Evolutionary conservation across 2,797 vertebrate species (phyloP).

Genomic region (Calcarius lapponicus): DNA sequence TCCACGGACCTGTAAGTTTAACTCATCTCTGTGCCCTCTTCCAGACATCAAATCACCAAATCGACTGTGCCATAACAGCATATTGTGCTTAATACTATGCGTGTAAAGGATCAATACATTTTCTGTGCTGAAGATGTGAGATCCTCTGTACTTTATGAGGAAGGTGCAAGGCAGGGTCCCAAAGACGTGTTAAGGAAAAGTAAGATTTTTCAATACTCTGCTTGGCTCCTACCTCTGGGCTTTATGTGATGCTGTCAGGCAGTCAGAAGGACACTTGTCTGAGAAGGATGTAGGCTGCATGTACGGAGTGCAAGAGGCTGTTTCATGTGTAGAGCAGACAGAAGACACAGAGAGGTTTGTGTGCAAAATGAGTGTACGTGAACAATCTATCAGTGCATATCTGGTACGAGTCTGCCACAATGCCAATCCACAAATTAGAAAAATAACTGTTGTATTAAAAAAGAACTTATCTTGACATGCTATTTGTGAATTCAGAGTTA

Average conservation of each 20-base stretch:
- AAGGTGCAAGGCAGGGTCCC: neutral
- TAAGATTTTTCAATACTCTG: neutral
- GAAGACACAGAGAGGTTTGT: neutral
- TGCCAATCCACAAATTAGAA: neutral
- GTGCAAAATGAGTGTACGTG: accelerated
- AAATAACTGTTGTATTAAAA: neutral
- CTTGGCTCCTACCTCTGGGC: neutral
- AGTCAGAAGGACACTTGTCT: neutral
- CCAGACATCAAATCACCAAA: neutral
- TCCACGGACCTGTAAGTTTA: neutral
- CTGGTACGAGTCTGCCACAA: neutral
- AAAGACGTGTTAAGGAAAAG: neutral
- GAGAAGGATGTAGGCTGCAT: neutral
- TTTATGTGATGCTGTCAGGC: neutral
- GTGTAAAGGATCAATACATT: neutral
- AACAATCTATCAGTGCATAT: accelerated
- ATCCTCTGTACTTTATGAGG: neutral
- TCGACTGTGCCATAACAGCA: neutral
- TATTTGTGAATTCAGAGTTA: accelerated
- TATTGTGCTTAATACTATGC: neutral
- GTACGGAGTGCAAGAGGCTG: neutral
- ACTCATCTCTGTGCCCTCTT: neutral
- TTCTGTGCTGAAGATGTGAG: neutral
- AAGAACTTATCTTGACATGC: neutral
- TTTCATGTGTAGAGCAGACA: neutral